Evolutionary conservation across 2,797 vertebrate genomes (phyloP).

Genomic region (Semaprochilodus insignis): DNA sequence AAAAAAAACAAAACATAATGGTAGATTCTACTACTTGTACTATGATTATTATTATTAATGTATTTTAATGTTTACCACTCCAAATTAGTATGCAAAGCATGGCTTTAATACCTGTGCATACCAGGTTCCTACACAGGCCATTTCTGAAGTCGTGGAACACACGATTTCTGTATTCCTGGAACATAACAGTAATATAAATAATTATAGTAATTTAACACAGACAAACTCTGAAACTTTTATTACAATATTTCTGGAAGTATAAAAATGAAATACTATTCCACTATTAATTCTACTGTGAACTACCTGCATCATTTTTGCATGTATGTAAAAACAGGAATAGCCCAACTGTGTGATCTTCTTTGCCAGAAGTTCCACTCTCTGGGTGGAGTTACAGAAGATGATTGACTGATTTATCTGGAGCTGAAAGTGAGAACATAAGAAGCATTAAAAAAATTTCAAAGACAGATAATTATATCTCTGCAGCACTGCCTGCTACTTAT

Average conservation of each 20-base stretch:
- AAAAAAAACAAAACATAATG: not conserved
- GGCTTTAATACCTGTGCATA: slow-evolving; percentile 77
- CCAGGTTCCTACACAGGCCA: slow-evolving; percentile 84
- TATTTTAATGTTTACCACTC: not conserved
- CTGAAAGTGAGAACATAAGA: slow-evolving; percentile 34
- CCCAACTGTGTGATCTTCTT: slow-evolving; percentile 85
- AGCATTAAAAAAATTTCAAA: not conserved
- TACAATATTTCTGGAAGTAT: not conserved
- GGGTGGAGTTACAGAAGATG: slow-evolving; percentile 75
- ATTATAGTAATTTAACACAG: not conserved
- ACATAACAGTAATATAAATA: slow-evolving; percentile 7
- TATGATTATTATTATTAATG: no score
- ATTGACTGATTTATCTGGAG: slow-evolving; percentile 73
- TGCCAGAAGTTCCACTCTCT: slow-evolving; percentile 81
- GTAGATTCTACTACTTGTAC: not conserved
- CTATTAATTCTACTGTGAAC: not conserved
- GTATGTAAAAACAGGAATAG: slow-evolving; percentile 86
- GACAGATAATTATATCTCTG: not conserved
- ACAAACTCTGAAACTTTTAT: not conserved
- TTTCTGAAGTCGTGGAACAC: slow-evolving; percentile 87
- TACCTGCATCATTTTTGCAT: slow-evolving; percentile 88
- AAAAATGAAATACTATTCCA: no score
- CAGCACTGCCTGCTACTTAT: not conserved
- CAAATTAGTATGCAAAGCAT: not conserved
- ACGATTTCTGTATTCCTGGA: slow-evolving; percentile 83